These are phyloP conservation scores for Pseudoips prasinana DNA, from an alignment of 2,888 invertebrate genomes.

Conservation along the genomic window DNA sequence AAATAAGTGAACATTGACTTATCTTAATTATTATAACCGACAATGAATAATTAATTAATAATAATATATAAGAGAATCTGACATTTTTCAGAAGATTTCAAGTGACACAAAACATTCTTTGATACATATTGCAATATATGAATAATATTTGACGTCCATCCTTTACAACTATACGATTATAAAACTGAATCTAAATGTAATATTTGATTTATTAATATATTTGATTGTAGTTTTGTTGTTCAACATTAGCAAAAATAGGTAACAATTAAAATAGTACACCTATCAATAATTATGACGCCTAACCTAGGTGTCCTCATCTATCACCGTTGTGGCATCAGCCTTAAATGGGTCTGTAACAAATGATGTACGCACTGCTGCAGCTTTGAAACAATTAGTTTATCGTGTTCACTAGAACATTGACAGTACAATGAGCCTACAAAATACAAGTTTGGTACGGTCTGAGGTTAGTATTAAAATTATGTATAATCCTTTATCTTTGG, in stretches of 20 bases:
- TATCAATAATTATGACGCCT: slow-evolving; percentile 17
- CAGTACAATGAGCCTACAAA: slow-evolving; percentile 62
- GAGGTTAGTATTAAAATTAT: slow-evolving; percentile 78
- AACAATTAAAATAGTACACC: slow-evolving; percentile 38
- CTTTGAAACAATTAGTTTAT: slow-evolving; percentile 16
- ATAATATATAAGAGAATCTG: slow-evolving; percentile 52
- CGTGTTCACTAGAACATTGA: slow-evolving; percentile 28
- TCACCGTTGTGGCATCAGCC: slow-evolving; percentile 31
- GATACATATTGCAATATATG: too few species aligned
- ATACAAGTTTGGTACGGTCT: slow-evolving; percentile 78
- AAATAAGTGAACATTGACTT: slow-evolving; percentile 81
- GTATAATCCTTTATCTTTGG: slow-evolving; percentile 78
- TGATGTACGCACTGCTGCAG: slow-evolving; percentile 27
- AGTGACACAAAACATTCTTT: slow-evolving; percentile 21
- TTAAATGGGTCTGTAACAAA: slow-evolving; percentile 28
- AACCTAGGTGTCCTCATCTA: slow-evolving; percentile 26
- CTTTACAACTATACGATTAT: slow-evolving; percentile 19
- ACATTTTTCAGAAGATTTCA: slow-evolving; percentile 39
- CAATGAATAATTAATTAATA: slow-evolving; percentile 52
- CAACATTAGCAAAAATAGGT: slow-evolving; percentile 37
- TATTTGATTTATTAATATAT: slow-evolving; percentile 22
- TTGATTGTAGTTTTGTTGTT: slow-evolving; percentile 14
- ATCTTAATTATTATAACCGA: slow-evolving; percentile 78
- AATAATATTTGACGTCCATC: slow-evolving; percentile 22
- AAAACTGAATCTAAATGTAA: slow-evolving; percentile 25